Conservation (phyloP, 2,888 invertebrate species). For the Aphrophora alni region DNA sequence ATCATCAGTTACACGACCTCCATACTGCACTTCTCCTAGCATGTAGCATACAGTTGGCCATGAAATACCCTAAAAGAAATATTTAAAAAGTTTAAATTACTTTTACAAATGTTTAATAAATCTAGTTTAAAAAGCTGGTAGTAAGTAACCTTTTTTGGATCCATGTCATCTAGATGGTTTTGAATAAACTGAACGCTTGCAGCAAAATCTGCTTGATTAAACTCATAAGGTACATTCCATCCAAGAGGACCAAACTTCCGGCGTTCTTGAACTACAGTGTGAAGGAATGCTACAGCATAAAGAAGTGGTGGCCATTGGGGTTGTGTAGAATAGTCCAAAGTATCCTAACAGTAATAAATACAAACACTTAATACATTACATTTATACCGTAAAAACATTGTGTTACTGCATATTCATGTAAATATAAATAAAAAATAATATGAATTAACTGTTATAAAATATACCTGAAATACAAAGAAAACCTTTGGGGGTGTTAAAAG, state of each 20-base stretch:
- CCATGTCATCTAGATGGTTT: conserved; percentile 96
- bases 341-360: conserved; percentile 66
- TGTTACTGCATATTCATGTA: too few species aligned
- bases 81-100: neutral
- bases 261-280: conserved; percentile 94
- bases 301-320: conserved; percentile 93
- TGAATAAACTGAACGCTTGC: conserved; percentile 96
- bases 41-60: conserved; percentile 98
- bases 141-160: conserved; percentile 79
- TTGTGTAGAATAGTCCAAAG: conserved; percentile 89
- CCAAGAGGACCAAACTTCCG: conserved; percentile 96
- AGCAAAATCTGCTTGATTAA: conserved; percentile 95
- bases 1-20: conserved; percentile 95
- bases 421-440: too few species aligned
- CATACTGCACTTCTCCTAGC: conserved; percentile 89
- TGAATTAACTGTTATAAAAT: too few species aligned
- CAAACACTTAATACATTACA: neutral
- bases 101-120: neutral
- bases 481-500: too few species aligned
- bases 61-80: conserved; percentile 75
- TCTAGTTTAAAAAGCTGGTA: neutral
- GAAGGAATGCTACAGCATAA: conserved; percentile 93
- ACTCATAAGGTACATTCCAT: conserved; percentile 97
- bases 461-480: too few species aligned
- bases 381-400: too few species aligned